Base-by-base conservation (phyloP, 2,797 vertebrate species). In the Hoplostethus atlanticus region DNA sequence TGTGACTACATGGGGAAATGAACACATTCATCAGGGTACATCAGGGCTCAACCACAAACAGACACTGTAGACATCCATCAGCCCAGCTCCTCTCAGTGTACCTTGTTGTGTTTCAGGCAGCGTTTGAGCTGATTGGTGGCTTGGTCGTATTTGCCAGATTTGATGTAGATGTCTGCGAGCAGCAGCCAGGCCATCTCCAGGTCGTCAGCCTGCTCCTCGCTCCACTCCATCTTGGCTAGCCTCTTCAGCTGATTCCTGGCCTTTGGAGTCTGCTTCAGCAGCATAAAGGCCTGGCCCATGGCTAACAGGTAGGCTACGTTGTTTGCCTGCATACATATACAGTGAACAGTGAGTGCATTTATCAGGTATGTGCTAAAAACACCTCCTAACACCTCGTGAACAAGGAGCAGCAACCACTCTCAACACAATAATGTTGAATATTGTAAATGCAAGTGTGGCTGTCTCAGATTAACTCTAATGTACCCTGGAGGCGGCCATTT, bases 21-120 rank as follows among this genome's bases (percentile, higher is more conserved):
- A 21, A 28, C 28, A 40, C 10, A 40, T 8, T 40, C 10, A 40
- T 42, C 3, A 42, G 38, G 8, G 38, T 11, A 11, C 10, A 42
- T 12, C 11, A 16, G 15, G 44, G 13, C 13, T 13, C 4, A 13
- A 44, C 12, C 3, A 44, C 13, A 13, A 46, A 15, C 4, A 46
- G 4, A 46, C 44, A 5, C 44, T 13, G 5, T 13, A 5, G 12
- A 46, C 12, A 13, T 12, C 42, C 44, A 46, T 46, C 44, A 46
- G 44, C 13, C 44, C 13, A 46, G 44, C 44, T 46, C 12, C 13
- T 5, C 44, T 46, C 44, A 46, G 44, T 13, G n/a, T 50, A 89
- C 95, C 93, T 94, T 91, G 69, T 96, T 95, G 75, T 94, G 85
- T 5, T 74, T 85, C 21, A 94, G 60, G n/a, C 94, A 95, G 44